These are phyloP conservation scores for Oeneis ivallda DNA, from an alignment of 2,888 invertebrate species.

Conservation along the genomic window DNA sequence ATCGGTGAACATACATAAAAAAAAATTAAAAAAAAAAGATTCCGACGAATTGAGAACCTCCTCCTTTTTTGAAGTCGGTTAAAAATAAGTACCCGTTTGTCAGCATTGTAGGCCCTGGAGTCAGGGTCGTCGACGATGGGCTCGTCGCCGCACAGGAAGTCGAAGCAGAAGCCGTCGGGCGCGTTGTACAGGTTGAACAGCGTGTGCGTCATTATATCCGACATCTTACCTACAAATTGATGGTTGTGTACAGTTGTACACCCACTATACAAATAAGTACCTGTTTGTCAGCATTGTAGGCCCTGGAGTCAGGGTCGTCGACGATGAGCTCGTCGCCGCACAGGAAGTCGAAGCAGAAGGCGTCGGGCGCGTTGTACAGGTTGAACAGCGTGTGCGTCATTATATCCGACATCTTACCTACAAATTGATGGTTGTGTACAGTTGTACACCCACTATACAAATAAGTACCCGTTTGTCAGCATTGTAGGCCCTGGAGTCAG, in stretches of 20 bases:
- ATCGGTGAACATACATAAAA: too few relatives aligned
- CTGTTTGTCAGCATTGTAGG: too few relatives aligned
- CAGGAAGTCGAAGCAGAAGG: constrained; percentile 88
- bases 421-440: constrained; percentile 27
- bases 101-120: constrained; percentile 84
- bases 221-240: constrained; percentile 66
- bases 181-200: constrained; percentile 85
- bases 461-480: too few relatives aligned
- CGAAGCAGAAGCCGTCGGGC: constrained; percentile 88
- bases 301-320: too few relatives aligned
- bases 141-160: constrained; percentile 85
- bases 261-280: too few relatives aligned
- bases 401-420: constrained; percentile 80
- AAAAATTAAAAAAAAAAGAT: too few relatives aligned
- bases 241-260: too few relatives aligned
- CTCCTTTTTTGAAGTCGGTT: too few relatives aligned
- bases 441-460: too few relatives aligned
- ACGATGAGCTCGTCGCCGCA: constrained; percentile 85
- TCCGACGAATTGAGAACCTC: too few relatives aligned
- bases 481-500: too few relatives aligned
- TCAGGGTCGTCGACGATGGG: constrained; percentile 84
- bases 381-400: constrained; percentile 86
- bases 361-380: constrained; percentile 85
- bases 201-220: constrained; percentile 85
- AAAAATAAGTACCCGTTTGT: constrained; percentile 72